Base-by-base conservation (phyloP, 64 coral and sea anemone genomes). In the Platygyra sinensis region DNA sequence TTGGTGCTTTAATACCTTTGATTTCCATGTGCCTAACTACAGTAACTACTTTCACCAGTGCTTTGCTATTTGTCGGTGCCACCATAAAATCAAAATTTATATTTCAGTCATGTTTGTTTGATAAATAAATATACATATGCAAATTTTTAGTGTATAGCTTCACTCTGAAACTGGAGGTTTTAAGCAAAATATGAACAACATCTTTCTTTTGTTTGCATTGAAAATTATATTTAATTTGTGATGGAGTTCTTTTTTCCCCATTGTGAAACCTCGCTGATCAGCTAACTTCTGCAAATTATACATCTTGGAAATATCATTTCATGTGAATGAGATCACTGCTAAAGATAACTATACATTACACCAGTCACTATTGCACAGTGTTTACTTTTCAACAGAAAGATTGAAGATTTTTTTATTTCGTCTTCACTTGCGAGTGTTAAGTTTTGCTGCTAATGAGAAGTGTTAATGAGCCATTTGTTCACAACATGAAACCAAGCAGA, bases 71-170 rank as follows among this genome's bases (percentile, higher is more conserved):
- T 79, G 51, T 79, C 59, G 76, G 55, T n/a, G 19, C 19, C 14
- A 31, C 17, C 49, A 75, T 39, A 10, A 75, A 55, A 79, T 20
- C 38, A 79, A 77, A 50, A 77, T 46, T 46, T 46, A 46, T n/a
- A 25, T 79, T 79, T 79, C 27, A 77, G 55, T 79, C 76, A 30
- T 79, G 49, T 59, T 79, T 79, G 76, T 24, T 54, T 39, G n/a
- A 79, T 29, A 36, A 36, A 79, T 57, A 46, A 7, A 57, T 57
- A 57, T 57, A 16, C 25, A 79, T 79, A 79, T 79, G 76, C 76
- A 79, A 79, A 79, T 79, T 55, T 29, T 8, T 69, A 79, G 76
- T 30, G 4, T 46, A 46, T 46, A 46, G 6, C 42, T 0, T 79
- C 76, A 0, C 14, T 29, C 52, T 24, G 50, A 27, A 69, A 55